phyloP scores from a whole-genome alignment of 2,888 invertebrate species.

The Erebia epiphron region DNA sequence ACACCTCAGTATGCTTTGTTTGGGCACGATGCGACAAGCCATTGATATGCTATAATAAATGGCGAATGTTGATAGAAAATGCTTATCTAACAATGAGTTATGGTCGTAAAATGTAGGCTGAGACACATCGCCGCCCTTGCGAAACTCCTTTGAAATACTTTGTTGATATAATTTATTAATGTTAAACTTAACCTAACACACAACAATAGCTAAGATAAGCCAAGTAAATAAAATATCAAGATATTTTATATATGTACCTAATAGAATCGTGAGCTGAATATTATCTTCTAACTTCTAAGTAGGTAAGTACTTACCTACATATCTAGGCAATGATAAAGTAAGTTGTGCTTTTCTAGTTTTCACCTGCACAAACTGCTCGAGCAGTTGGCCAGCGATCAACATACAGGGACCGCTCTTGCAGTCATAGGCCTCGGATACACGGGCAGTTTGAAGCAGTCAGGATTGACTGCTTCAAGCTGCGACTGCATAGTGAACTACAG shows the following conservation, averaged over 20 bases:
- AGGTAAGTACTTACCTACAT: too few species aligned
- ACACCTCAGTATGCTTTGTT: constrained; percentile 77
- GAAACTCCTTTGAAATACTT: constrained; percentile 8
- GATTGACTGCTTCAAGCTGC: too few species aligned
- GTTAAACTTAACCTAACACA: constrained; percentile 1
- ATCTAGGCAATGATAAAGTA: too few species aligned
- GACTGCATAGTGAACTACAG: too few species aligned
- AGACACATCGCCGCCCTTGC: constrained; percentile 18
- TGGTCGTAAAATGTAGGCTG: constrained; percentile 25
- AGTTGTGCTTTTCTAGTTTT: too few species aligned
- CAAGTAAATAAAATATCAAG: not conserved
- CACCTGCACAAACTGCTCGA: too few species aligned
- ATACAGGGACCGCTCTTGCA: too few species aligned
- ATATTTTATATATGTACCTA: not conserved
- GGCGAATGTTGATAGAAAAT: constrained; percentile 68
- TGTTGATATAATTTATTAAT: constrained; percentile 11
- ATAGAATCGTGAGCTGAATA: not conserved
- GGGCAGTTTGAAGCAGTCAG: too few species aligned
- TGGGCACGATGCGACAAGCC: constrained; percentile 77
- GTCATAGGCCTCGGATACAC: too few species aligned
- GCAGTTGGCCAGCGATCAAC: too few species aligned
- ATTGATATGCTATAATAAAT: constrained; percentile 79
- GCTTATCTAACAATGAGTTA: constrained; percentile 47
- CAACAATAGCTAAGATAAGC: not conserved
- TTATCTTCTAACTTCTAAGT: too few species aligned